Base-by-base conservation (phyloP, 2,113 vertebrate genomes). In the Phalacrocorax pelagicus region DNA sequence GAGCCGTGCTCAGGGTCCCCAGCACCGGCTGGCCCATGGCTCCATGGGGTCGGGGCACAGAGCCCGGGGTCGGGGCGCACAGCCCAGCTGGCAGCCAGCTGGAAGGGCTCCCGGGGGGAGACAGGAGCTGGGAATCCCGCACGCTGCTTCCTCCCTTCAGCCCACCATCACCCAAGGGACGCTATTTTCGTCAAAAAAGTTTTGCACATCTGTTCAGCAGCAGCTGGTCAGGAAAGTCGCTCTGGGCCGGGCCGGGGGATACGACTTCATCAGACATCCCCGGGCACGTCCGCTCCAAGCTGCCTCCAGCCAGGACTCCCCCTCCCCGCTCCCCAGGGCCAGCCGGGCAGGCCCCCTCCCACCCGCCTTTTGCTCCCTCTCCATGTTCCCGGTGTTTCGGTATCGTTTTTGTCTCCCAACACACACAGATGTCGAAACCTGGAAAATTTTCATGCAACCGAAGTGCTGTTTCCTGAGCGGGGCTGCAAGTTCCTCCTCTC, bases 191-290 rank as follows among this genome's bases (percentile, higher is more conserved):
- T 88, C 88, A 63, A 32, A 78, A 34, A 74, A 51, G 23, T 42
- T 93, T 9, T 40, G 34, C 94, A 96, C 96, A 97, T 93, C 92
- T 97, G 96, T 21, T 90, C 44, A 44, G 67, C 94, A 96, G 86
- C 95, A 95, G 96, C 94, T 94, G 94, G 57, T 57, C 92, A 83
- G 92, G 79, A 90, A 93, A 95, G 72, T 13, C 6, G 1, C 58
- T 72, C n/a, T 1, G 10, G 49, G 79, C 34, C 1, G 2, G 67
- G 46, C 54, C 1, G 40, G 58, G n/a, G 49, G 44, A 38, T 30
- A 36, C 88, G 79, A 75, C 26, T 42, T 81, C 81, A 80, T 17
- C 46, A 24, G 58, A 47, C 44, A 93, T 59, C 59, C 69, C 69
- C 3, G 13, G 73, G 85, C 81, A 91, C 38, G 10, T 54, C 90